Evolutionary conservation across 2,888 invertebrate genomes (phyloP), one percentile per base, ranked within the genome.

Genomic region (Apamea epomidion): DNA sequence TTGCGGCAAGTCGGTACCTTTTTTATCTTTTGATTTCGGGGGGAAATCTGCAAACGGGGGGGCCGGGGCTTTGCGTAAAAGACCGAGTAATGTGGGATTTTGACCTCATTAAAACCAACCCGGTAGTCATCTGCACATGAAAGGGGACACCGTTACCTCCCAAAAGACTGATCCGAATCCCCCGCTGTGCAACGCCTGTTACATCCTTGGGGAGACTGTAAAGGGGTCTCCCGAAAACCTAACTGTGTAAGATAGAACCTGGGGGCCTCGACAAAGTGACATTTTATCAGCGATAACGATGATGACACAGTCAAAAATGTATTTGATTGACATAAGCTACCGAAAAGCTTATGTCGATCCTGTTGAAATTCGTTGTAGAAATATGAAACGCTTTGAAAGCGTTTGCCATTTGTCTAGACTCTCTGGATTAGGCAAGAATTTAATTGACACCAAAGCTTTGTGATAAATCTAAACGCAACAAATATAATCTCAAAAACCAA

Each of bases 401-500:
- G 42, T 7, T 42, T 42, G 4, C 42, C 7, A 7, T 7, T 67
- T 32, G 32, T 10, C 21, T 21, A 54, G 8, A 14, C 7, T 7
- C 37, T 37, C 67, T 42, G 8, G 10, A 18, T n/a, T 18, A 42
- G 10, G 6, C 10, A 68, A 45, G 42, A 18, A 68, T 42, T n/a
- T 18, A n/a, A 67, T 45, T 68, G 42, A n/a, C n/a, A n/a, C 8
- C 10, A 42, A 42, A 45, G 8, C 29, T 29, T 21, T 12, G 21
- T 6, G 6, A 29, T 48, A 45, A 21, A 32, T 4, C 29, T 7
- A 51, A 18, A 51, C 48, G 4, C 48, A 58, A 60, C 48, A 58
- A 60, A 60, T 21, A 54, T 25, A 64, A 65, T 6, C 25, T 58
- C 18, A 80, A 74, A 78, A 80, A 32, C 18, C 60, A 80, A 83